Conservation (phyloP, 1,140 invertebrate genomes). For the Drosophila nikananu region DNA sequence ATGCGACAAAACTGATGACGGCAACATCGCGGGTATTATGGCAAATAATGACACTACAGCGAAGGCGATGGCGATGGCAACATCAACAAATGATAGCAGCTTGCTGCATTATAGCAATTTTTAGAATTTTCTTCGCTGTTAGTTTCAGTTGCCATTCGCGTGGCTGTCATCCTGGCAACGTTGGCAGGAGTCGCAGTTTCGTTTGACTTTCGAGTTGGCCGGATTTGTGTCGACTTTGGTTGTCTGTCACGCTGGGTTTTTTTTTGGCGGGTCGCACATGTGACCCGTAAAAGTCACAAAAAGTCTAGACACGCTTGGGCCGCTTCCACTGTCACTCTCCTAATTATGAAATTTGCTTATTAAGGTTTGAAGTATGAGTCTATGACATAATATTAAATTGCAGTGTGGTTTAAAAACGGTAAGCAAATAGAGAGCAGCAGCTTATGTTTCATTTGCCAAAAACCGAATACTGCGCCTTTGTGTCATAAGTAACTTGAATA, state of each 20-base stretch:
- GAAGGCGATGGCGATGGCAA: slow-evolving; percentile 30
- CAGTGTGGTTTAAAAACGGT: neutral
- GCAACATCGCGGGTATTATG: slow-evolving; percentile 69
- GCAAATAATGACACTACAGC: slow-evolving; percentile 70
- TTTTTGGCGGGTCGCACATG: slow-evolving; percentile 7
- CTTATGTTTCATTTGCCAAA: slow-evolving; percentile 15
- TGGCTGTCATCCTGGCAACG: slow-evolving; percentile 31
- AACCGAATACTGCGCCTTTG: slow-evolving; percentile 10
- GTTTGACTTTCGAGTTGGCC: slow-evolving; percentile 68
- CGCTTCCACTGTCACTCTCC: neutral
- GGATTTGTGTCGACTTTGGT: slow-evolving; percentile 63
- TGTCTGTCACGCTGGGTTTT: slow-evolving; percentile 8
- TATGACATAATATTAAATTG: neutral
- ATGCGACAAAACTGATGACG: slow-evolving; percentile 80
- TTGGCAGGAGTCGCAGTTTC: slow-evolving; percentile 53
- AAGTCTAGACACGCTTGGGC: slow-evolving; percentile 3
- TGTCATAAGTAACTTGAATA: slow-evolving; percentile 35
- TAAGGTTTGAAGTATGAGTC: neutral
- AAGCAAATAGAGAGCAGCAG: too few relatives aligned
- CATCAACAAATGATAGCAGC: slow-evolving; percentile 60
- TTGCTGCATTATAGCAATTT: slow-evolving; percentile 64
- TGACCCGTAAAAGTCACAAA: slow-evolving; percentile 7
- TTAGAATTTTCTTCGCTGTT: slow-evolving; percentile 25
- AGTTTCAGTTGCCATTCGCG: slow-evolving; percentile 21
- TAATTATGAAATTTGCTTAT: neutral